phyloP scores from a whole-genome alignment of 2,113 vertebrate genomes.

The Glaucomys volans region DNA sequence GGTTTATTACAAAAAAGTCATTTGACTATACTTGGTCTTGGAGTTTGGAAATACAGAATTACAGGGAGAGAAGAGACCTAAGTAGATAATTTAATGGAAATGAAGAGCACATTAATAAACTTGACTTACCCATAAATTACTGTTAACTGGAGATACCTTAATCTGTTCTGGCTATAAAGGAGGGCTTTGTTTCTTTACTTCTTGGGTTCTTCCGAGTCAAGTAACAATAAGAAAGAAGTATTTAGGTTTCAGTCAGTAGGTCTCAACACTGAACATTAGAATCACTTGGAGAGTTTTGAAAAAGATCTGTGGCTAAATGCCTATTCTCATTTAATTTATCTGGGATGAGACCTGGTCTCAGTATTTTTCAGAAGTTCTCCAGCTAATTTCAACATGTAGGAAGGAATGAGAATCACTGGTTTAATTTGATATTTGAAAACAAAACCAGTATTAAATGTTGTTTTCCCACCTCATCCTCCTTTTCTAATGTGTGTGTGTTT shows the following conservation, averaged over 20 bases:
- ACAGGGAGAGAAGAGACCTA: slow-evolving; percentile 21
- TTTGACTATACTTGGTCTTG: slow-evolving; percentile 40
- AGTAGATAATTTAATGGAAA: slow-evolving; percentile 27
- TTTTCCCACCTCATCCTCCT: background rate
- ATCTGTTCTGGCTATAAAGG: background rate
- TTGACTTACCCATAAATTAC: background rate
- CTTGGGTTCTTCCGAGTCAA: background rate
- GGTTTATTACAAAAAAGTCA: background rate
- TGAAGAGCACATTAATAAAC: slow-evolving; percentile 39
- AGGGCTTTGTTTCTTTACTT: background rate
- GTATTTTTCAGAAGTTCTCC: slow-evolving; percentile 18
- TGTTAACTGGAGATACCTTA: background rate
- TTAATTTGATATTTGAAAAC: slow-evolving; percentile 52
- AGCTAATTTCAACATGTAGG: slow-evolving; percentile 19
- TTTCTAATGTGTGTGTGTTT: background rate
- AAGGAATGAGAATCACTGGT: slow-evolving; percentile 38
- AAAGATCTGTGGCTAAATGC: background rate
- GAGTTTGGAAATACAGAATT: slow-evolving; percentile 38
- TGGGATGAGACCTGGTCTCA: slow-evolving; percentile 8
- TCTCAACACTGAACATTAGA: background rate
- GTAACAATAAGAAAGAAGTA: background rate
- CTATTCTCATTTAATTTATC: slow-evolving; percentile 24
- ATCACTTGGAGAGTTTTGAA: background rate
- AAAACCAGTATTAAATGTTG: slow-evolving; percentile 62
- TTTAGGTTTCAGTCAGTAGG: background rate